Conservation (phyloP, 2,113 vertebrate genomes). For the Sminthopsis crassicaudata region DNA sequence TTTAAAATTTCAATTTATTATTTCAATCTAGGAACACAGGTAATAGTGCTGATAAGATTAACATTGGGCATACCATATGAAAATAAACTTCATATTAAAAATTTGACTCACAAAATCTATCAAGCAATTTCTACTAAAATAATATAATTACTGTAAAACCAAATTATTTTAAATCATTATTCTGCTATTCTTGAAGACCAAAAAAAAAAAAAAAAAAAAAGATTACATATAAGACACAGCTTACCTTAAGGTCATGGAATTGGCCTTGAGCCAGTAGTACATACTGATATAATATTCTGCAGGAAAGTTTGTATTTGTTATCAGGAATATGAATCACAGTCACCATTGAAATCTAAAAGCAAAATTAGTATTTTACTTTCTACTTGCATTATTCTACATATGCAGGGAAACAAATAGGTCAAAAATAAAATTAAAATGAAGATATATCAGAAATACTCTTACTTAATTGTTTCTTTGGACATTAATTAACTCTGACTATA, state of each 20-base stretch:
- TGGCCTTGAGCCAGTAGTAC: slow-evolving; percentile 93
- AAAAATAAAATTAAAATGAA: slow-evolving; percentile 41
- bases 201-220: slow-evolving; percentile 55
- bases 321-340: slow-evolving; percentile 95
- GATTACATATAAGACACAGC: neutral
- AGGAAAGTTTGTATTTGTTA: slow-evolving; percentile 90
- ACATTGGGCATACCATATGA: neutral
- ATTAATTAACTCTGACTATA: slow-evolving; percentile 30
- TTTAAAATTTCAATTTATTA: neutral
- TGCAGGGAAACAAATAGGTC: slow-evolving; percentile 26
- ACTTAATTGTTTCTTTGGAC: slow-evolving; percentile 21
- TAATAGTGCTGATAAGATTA: neutral
- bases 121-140: neutral
- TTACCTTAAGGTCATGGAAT: slow-evolving; percentile 96
- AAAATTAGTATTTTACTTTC: slow-evolving; percentile 57
- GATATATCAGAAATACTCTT: slow-evolving; percentile 39
- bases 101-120: neutral
- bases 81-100: neutral
- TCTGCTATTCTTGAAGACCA: slow-evolving; percentile 55
- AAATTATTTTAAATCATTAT: slow-evolving; percentile 47
- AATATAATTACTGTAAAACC: slow-evolving; percentile 50
- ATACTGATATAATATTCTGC: slow-evolving; percentile 93
- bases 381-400: slow-evolving; percentile 47
- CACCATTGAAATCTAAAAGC: slow-evolving; percentile 90
- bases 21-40: neutral